phyloP scores from a whole-genome alignment of 2,113 vertebrate genomes.

The Eudorcas thomsonii region DNA sequence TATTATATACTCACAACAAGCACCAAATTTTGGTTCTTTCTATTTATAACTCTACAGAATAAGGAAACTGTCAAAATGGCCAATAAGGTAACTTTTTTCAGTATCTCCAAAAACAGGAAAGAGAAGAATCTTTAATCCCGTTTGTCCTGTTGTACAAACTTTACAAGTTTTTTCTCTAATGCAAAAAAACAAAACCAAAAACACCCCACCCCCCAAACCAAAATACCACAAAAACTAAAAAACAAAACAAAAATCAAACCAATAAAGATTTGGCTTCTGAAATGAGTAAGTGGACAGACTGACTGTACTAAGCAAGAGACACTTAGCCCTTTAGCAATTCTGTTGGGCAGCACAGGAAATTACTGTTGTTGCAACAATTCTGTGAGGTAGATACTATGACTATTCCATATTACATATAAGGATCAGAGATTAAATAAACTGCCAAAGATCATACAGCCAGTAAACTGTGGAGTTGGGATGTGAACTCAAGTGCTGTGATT shows the following conservation, averaged over 20 bases:
- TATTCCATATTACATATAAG: not conserved
- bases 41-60: not conserved
- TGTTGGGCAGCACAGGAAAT: not conserved
- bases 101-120: not conserved
- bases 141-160: not conserved
- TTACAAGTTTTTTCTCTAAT: not conserved
- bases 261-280: not conserved
- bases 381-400: not conserved
- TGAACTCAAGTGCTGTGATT: not conserved
- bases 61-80: not conserved
- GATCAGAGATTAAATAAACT: not conserved
- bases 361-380: not conserved
- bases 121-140: not conserved
- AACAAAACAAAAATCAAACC: not conserved
- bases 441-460: not conserved
- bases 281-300: not conserved
- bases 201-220: accelerated
- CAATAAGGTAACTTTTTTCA: not conserved
- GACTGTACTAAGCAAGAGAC: not conserved
- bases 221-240: not conserved
- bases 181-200: not conserved
- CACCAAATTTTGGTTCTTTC: not conserved
- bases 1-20: not conserved
- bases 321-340: not conserved
- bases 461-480: not conserved